A percentile compares a stretch with the other conserved stretches of the same genome.
Evolutionary conservation across 2,888 invertebrate species (phyloP).

Genomic region (Limenitis camilla): DNA sequence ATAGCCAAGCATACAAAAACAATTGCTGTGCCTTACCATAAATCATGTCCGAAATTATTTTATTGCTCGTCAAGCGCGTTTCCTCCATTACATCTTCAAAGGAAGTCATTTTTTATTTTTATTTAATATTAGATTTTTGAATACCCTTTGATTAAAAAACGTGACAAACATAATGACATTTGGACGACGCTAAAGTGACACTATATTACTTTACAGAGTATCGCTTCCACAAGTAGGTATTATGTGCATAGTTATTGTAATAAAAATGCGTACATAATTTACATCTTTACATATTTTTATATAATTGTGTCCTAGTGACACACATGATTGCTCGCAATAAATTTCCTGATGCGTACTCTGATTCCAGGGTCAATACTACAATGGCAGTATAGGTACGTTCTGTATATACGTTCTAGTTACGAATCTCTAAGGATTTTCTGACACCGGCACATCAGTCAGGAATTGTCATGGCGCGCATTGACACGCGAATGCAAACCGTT

Average conservation of each 20-base stretch:
- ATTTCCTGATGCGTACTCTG: constrained; percentile 16
- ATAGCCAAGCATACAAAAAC: too few relatives aligned
- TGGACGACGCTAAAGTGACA: too few relatives aligned
- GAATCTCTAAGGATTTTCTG: constrained; percentile 37
- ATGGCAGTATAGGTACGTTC: constrained; percentile 37
- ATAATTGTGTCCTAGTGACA: constrained; percentile 13
- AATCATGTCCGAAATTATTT: constrained; percentile 52
- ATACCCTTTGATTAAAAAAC: neutral
- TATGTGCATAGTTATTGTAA: too few relatives aligned
- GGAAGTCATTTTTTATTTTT: constrained; percentile 30
- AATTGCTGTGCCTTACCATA: constrained; percentile 34
- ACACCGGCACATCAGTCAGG: constrained; percentile 46
- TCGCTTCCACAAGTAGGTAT: too few relatives aligned
- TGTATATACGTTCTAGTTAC: constrained; percentile 47
- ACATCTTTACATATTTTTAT: constrained; percentile 1
- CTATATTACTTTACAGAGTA: too few relatives aligned
- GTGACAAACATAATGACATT: neutral
- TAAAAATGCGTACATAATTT: neutral
- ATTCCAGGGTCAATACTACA: constrained; percentile 52
- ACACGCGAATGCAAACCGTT: constrained; percentile 47
- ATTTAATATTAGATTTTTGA: constrained; percentile 5
- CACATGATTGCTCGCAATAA: constrained; percentile 18
- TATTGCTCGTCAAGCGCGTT: constrained; percentile 51
- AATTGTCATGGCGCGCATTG: constrained; percentile 61
- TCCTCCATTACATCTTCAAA: constrained; percentile 51